A percentile compares a stretch with the other conserved stretches of the same genome.
These are phyloP conservation scores for Leptothorax acervorum DNA, from an alignment of 2,888 invertebrate species.

Conservation along the genomic window DNA sequence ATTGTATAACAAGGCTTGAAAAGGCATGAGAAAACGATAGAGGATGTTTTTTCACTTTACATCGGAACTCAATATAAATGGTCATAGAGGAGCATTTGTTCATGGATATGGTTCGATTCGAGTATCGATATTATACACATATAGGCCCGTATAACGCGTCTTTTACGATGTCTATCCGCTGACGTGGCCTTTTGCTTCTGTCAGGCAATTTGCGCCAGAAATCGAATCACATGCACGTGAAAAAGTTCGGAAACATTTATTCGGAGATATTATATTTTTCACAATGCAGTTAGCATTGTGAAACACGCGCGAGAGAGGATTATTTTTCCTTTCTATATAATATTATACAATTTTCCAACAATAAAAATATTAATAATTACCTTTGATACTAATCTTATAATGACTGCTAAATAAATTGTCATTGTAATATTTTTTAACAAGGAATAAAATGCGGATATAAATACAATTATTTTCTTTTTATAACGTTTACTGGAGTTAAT, in stretches of 20 bases:
- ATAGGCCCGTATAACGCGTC: neutral
- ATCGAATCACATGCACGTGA: slow-evolving; percentile 5
- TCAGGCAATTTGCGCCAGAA: slow-evolving; percentile 40
- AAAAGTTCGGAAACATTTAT: slow-evolving; percentile 13
- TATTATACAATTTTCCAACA: neutral
- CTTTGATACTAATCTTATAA: neutral
- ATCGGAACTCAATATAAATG: slow-evolving; percentile 9
- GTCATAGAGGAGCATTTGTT: neutral
- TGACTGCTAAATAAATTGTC: neutral
- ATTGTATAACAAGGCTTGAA: neutral
- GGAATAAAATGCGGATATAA: neutral
- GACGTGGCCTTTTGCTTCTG: slow-evolving; percentile 15
- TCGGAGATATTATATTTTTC: slow-evolving; percentile 25
- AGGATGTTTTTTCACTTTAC: neutral
- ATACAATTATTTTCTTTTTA: neutral
- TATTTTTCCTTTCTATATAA: neutral
- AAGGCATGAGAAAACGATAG: neutral
- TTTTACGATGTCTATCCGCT: slow-evolving; percentile 33
- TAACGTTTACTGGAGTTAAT: neutral
- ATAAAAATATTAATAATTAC: neutral
- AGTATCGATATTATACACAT: slow-evolving; percentile 4
- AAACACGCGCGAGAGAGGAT: neutral
- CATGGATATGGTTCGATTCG: slow-evolving; percentile 35
- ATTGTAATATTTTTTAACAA: neutral
- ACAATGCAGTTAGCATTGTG: neutral